Base-by-base conservation (phyloP, 2,888 invertebrate genomes). In the Lasioglossum calceatum region DNA sequence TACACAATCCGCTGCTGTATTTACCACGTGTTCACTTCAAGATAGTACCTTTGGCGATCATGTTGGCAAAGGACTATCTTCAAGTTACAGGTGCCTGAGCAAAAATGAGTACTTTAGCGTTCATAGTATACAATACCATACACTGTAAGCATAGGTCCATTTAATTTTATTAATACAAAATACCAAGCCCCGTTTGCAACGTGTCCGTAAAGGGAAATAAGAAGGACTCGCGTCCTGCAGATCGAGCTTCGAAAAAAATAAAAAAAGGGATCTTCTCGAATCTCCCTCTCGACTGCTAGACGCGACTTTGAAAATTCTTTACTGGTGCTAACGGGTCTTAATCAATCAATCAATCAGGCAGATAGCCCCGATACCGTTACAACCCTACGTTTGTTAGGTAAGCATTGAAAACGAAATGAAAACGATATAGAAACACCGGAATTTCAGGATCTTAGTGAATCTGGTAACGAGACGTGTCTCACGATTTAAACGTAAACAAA, bases 291-390 rank as follows among this genome's bases (percentile, higher is more conserved):
- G 75, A 81, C 83, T 88, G 82, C 79, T 86, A 32, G 61, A 88
- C 87, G 89, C 78, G 88, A 92, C 82, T 88, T 87, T 72, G 71
- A 64, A 84, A 84, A 86, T 87, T 87, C 89, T 82, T 89, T 79
- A 81, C 82, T 89, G 89, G 84, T 92, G 93, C 93, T 90, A 92
- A 92, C 88, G 92, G 92, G 92, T 86, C 91, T 92, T 92, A 87
- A 75, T 44, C 86, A 87, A 88, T 44, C 86, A 87, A 88, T 88
- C 87, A 89, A 90, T 91, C 91, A 89, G 89, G 91, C 89, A 86
- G 85, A 87, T 88, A 74, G 87, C 89, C 91, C 86, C 84, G 87
- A 87, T 89, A 92, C 89, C 88, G 91, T 91, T 89, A 90, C 88
- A 90, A 86, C 91, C 82, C 86, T 91, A 87, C 87, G 80, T 91